A percentile compares a stretch with the other conserved stretches of the same genome.
phyloP scores from a whole-genome alignment of 1,140 invertebrate species.

The Drosophila triauraria region DNA sequence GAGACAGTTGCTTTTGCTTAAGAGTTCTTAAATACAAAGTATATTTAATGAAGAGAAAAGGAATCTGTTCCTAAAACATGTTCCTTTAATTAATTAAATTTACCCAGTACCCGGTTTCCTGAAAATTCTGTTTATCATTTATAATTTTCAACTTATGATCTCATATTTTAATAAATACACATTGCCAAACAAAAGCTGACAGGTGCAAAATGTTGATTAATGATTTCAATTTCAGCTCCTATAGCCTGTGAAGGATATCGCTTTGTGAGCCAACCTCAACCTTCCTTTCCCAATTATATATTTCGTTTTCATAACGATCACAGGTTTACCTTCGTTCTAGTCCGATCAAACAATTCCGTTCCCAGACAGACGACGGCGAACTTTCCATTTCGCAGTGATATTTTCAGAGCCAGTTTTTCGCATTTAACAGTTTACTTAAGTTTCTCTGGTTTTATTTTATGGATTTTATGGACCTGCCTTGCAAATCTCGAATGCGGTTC shows the following conservation, averaged over 20 bases:
- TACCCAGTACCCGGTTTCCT: not conserved
- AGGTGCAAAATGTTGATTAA: conserved; percentile 25
- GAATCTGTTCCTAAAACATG: not conserved
- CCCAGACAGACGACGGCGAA: conserved; percentile 11
- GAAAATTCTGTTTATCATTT: not conserved
- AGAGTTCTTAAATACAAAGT: not conserved
- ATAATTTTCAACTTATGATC: not conserved
- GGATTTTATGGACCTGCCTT: conserved; percentile 28
- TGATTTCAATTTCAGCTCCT: conserved; percentile 2
- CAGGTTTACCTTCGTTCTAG: conserved; percentile 43
- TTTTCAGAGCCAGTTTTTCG: conserved; percentile 46
- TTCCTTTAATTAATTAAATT: not conserved
- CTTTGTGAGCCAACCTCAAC: conserved; percentile 19
- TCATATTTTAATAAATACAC: conserved; percentile 6
- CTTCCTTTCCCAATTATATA: conserved; percentile 35
- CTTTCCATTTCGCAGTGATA: conserved; percentile 49
- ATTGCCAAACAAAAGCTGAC: conserved; percentile 2
- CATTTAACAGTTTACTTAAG: conserved; percentile 19
- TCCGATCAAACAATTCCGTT: conserved; percentile 26
- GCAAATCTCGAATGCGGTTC: conserved; percentile 34
- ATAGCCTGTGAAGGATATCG: conserved; percentile 25
- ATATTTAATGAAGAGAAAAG: not conserved
- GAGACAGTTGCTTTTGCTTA: not conserved
- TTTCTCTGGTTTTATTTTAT: conserved; percentile 21
- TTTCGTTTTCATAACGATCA: conserved; percentile 22